phyloP scores from a whole-genome alignment of 2,797 vertebrate species.

The Dermochelys coriacea region DNA sequence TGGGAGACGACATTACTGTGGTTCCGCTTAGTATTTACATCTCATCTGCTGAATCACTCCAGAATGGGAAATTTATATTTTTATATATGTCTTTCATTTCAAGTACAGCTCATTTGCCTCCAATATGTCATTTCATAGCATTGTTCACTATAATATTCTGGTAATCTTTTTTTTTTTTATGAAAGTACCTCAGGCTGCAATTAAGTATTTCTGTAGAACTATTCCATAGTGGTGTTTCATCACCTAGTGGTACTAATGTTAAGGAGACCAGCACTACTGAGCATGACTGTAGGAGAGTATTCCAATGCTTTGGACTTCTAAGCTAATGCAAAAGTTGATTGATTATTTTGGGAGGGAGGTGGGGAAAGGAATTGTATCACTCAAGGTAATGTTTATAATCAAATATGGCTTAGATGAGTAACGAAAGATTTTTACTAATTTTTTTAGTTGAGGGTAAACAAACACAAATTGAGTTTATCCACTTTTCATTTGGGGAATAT shows the following conservation, averaged over 20 bases:
- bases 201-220: not conserved
- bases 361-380: not conserved
- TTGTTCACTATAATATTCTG: not conserved
- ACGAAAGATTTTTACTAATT: not conserved
- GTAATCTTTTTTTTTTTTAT: not conserved
- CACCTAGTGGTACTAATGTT: not conserved
- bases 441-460: not conserved
- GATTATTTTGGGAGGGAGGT: not conserved
- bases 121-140: not conserved
- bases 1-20: not conserved
- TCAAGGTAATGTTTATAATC: not conserved
- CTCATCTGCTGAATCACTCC: slow-evolving; percentile 63
- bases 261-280: not conserved
- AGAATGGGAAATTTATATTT: not conserved
- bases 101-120: not conserved
- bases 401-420: not conserved
- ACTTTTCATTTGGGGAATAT: not conserved
- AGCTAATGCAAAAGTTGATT: not conserved
- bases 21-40: slow-evolving; percentile 20
- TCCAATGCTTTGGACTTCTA: not conserved
- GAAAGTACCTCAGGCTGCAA: not conserved
- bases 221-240: not conserved
- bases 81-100: not conserved
- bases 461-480: not conserved
- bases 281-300: not conserved